A percentile compares a stretch with the other conserved stretches of the same genome.
Evolutionary conservation across 2,888 invertebrate species (phyloP).

Genomic region (Acanthopleura granulata): DNA sequence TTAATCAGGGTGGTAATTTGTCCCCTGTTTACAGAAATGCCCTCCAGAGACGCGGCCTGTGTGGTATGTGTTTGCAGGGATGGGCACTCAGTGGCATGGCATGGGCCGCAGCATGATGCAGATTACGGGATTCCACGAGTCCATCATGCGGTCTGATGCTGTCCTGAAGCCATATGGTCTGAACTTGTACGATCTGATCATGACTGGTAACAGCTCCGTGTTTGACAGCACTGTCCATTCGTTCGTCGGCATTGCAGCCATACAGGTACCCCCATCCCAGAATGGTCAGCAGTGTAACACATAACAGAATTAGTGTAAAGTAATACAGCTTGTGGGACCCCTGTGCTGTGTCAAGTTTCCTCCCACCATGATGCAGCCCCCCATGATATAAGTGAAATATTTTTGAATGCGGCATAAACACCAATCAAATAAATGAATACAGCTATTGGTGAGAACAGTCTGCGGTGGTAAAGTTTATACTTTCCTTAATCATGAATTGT

Average conservation of each 20-base stretch:
- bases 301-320: no score
- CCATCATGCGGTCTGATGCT: conserved; percentile 82
- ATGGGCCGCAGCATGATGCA: conserved; percentile 91
- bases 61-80: conserved; percentile 97
- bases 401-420: no score
- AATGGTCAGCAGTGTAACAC: no score
- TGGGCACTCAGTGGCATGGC: conserved; percentile 98
- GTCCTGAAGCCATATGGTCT: conserved; percentile 84
- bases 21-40: conserved; percentile 47
- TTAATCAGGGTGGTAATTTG: not conserved
- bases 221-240: conserved; percentile 90
- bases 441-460: no score
- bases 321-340: no score
- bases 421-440: no score
- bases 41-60: conserved; percentile 80
- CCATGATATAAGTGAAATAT: no score
- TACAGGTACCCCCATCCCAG: conserved; percentile 79
- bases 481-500: no score
- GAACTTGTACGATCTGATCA: conserved; percentile 85
- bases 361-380: no score
- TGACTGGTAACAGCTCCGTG: conserved; percentile 81
- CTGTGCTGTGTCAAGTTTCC: no score
- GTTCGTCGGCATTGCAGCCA: conserved; percentile 93
- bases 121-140: conserved; percentile 84
- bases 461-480: no score